Conservation (phyloP, 2,797 vertebrate species). For the Manis crassicaudata region DNA sequence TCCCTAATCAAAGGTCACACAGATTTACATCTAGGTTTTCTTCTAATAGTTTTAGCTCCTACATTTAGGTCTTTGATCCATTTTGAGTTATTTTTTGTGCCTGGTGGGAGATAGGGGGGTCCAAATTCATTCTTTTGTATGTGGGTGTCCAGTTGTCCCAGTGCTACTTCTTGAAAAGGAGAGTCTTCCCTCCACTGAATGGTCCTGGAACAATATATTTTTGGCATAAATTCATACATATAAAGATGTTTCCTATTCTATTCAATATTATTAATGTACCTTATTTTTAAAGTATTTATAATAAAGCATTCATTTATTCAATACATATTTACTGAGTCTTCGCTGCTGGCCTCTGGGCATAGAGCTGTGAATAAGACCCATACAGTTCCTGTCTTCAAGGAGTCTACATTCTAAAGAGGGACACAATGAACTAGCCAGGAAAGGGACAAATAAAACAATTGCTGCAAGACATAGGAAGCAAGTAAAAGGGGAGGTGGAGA, state of each 20-base stretch:
- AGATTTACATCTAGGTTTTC: not conserved
- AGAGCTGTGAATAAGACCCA: not conserved
- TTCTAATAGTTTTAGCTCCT: not conserved
- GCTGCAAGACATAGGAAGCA: too few species aligned
- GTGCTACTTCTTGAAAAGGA: not conserved
- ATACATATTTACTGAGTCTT: not conserved
- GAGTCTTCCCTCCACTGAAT: not conserved
- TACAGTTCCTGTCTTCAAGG: not conserved
- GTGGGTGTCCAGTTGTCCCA: not conserved
- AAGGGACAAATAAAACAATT: not conserved
- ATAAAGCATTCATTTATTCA: not conserved
- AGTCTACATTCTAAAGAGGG: not conserved
- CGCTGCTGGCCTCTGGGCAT: not conserved
- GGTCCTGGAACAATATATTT: not conserved
- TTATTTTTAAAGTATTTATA: not conserved
- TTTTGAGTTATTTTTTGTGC: not conserved
- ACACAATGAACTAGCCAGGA: not conserved
- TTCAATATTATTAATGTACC: not conserved
- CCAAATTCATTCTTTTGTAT: not conserved
- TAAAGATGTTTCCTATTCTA: not conserved
- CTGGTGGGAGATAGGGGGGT: not conserved
- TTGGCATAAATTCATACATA: not conserved
- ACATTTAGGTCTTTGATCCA: not conserved
- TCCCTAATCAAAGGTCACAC: not conserved
- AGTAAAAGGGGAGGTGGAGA: not conserved